Conservation (phyloP, 1,140 invertebrate genomes). For the Drosophila oshimai region DNA sequence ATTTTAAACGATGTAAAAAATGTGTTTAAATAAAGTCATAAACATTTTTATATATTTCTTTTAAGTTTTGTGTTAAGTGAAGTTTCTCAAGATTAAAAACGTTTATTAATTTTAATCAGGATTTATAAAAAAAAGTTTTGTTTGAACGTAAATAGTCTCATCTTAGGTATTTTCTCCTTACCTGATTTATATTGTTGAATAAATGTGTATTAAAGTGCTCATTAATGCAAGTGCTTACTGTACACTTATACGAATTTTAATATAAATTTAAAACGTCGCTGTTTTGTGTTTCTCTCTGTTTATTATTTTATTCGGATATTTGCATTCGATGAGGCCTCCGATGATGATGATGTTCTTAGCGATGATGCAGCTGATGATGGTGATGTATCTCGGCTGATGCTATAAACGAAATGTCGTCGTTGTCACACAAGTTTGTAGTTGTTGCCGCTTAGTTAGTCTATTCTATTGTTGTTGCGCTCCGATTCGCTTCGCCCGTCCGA, state of each 20-base stretch:
- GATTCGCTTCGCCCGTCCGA: conserved; percentile 61
- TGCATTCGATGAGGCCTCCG: background rate
- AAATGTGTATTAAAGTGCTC: background rate
- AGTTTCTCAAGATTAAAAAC: no score
- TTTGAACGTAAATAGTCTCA: no score
- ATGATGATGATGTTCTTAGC: conserved; percentile 4
- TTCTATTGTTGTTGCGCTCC: conserved; percentile 50
- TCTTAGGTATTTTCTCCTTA: no score
- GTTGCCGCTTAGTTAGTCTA: conserved; percentile 35
- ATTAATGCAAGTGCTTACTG: conserved; percentile 8
- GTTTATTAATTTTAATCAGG: no score
- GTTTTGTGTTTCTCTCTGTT: conserved; percentile 22
- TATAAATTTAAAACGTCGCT: conserved; percentile 24
- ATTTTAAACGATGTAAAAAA: no score
- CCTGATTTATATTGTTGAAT: no score
- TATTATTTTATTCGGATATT: conserved; percentile 21
- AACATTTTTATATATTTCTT: no score
- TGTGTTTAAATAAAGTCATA: no score
- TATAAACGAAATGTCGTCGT: conserved; percentile 75
- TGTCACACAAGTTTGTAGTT: conserved; percentile 17
- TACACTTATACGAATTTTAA: conserved; percentile 12
- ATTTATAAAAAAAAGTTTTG: no score
- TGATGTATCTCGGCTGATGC: conserved; percentile 49
- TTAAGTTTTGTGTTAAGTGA: no score
- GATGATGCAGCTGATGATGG: conserved; percentile 13